Evolutionary conservation across 2,113 vertebrate species (phyloP), one percentile per base, ranked within the genome.

Genomic region (Lepus europaeus): DNA sequence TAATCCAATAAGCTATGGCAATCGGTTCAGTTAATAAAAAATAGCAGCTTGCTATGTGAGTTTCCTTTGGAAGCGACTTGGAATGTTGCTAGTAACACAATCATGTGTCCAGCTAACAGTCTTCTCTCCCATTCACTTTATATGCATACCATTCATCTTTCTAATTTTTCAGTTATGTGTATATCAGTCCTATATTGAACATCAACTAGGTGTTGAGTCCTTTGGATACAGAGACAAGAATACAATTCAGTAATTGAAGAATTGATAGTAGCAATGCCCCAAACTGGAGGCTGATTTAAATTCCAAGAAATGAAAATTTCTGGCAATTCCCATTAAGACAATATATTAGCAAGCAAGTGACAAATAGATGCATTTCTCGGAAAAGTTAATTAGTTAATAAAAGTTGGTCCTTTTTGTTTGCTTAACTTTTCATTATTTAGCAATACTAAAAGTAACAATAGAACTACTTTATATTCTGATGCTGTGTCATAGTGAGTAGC

Each of bases 391-490:
- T 93, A 72, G 16, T 72, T 79, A 76, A 36, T 81, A 66, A 93
- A 89, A 68, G 23, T n/a, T 72, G 6, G 23, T 17, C 64, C 76
- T 90, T 72, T 59, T 39, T 33, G n/a, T 87, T 79, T 53, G 6
- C 39, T 83, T 92, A n/a, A 31, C 53, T 56, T 70, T 92, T 89
- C 12, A 78, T 22, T 59, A 31, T 93, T 89, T 93, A 33, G 14
- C 81, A 39, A 69, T 73, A 49, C 9, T 78, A 64, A 90, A 89
- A 68, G 3, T 87, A 87, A 23, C 25, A 81, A 72, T 20, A 76
- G 9, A 72, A 76, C 61, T 68, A n/a, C 9, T 93, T 93, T 56
- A 39, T 25, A 90, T 39, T 73, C n/a, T 90, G 10, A 78, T 88
- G 53, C 63, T 78, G 14, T 9, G 23, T 85, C 45, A 7, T 59